Conservation (phyloP, 2,113 vertebrate species). For the Lonchura striata region DNA sequence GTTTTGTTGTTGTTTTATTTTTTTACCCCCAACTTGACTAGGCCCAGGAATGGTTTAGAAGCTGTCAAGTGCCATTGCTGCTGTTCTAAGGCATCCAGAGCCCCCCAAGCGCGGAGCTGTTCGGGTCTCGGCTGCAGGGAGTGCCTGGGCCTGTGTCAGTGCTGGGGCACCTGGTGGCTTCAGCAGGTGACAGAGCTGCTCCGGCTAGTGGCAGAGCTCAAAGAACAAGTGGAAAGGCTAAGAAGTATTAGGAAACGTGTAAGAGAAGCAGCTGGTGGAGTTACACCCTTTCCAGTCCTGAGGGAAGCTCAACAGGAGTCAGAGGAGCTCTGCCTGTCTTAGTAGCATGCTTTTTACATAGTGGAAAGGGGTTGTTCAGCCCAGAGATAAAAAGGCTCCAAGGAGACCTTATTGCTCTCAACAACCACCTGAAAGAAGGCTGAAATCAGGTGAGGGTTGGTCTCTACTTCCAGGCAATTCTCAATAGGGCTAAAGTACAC, state of each 20-base stretch:
- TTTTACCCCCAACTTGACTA: too few relatives aligned
- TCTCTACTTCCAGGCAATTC: too few relatives aligned
- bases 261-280: neutral
- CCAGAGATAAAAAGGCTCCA: fast-evolving
- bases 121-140: neutral
- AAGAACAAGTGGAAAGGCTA: neutral
- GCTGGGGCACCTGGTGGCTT: fast-evolving
- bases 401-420: neutral
- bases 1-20: fast-evolving
- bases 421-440: neutral
- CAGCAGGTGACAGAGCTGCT: neutral
- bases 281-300: neutral
- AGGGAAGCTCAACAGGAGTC: neutral
- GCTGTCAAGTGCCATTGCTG: neutral
- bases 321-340: neutral
- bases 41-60: too few relatives aligned
- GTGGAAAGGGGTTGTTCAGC: neutral
- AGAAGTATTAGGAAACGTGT: too few relatives aligned
- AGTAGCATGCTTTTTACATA: neutral
- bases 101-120: fast-evolving
- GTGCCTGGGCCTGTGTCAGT: fast-evolving
- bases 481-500: too few relatives aligned
- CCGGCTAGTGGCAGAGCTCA: neutral
- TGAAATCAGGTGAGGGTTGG: fast-evolving
- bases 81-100: neutral